A percentile compares a stretch with the other conserved stretches of the same genome.
Evolutionary conservation across 2,888 invertebrate genomes (phyloP).

Genomic region (Drosophila lutescens): DNA sequence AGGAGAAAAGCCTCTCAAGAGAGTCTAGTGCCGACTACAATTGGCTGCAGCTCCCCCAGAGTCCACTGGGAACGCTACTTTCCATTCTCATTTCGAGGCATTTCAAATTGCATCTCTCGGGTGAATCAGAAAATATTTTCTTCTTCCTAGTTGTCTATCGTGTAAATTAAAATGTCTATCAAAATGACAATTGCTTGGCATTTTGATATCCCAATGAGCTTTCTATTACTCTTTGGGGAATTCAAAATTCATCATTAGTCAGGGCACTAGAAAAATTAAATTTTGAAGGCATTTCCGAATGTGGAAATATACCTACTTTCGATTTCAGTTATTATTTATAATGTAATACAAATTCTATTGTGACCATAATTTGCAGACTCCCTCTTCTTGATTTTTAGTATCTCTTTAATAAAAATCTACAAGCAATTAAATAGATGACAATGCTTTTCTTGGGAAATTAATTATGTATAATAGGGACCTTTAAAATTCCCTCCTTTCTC

Average conservation of each 20-base stretch:
- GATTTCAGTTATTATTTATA: no score
- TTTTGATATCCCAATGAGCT: not conserved
- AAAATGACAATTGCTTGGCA: not conserved
- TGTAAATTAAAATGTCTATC: not conserved
- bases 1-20: slow-evolving; percentile 14
- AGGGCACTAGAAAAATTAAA: not conserved
- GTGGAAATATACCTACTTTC: no score
- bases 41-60: slow-evolving; percentile 13
- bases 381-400: not conserved
- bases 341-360: no score
- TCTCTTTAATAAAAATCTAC: not conserved
- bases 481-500: not conserved
- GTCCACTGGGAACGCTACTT: slow-evolving; percentile 1
- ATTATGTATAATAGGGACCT: slow-evolving; percentile 7
- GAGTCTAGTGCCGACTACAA: slow-evolving; percentile 21
- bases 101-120: not conserved
- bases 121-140: slow-evolving; percentile 5
- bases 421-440: not conserved
- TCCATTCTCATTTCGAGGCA: slow-evolving; percentile 1
- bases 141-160: not conserved
- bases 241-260: not conserved
- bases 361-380: no score
- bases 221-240: not conserved
- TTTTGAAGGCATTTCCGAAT: not conserved
- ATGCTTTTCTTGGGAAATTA: slow-evolving; percentile 5